Conservation (phyloP, 2,113 vertebrate genomes). For the Seriola dumerili region DNA sequence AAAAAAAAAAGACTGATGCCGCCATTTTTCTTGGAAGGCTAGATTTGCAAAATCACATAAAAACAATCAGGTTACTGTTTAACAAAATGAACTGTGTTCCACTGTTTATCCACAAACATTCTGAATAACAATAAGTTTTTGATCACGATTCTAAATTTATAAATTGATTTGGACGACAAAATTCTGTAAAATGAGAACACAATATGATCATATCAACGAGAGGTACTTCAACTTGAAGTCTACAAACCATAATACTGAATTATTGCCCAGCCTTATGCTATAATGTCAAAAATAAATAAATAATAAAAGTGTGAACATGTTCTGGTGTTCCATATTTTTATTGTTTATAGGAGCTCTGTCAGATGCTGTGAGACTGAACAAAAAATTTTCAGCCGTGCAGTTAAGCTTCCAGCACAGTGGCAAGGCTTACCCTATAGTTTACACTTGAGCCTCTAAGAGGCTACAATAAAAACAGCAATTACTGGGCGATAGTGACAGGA, state of each 20-base stretch:
- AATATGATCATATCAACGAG: not conserved
- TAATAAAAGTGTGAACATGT: conserved; percentile 3
- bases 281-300: not conserved
- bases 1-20: too few species aligned
- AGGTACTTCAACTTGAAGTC: not conserved
- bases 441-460: conserved; percentile 71
- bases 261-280: not conserved
- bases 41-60: not conserved
- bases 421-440: conserved; percentile 66
- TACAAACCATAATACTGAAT: not conserved
- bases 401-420: conserved; percentile 53
- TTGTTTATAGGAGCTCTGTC: conserved; percentile 26
- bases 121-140: not conserved
- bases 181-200: not conserved
- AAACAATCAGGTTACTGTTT: not conserved
- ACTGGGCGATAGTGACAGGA: conserved; percentile 70
- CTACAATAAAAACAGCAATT: conserved; percentile 78
- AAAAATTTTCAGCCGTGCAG: conserved; percentile 53
- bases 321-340: conserved; percentile 15
- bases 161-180: not conserved
- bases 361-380: conserved; percentile 33
- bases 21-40: conserved; percentile 6
- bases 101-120: not conserved
- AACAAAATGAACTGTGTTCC: not conserved
- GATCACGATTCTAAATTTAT: not conserved